Percentiles rank a stretch among this genome's conserved stretches.
Evolutionary conservation across 2,113 vertebrate genomes (phyloP).

Genomic region (Sorex fumeus): DNA sequence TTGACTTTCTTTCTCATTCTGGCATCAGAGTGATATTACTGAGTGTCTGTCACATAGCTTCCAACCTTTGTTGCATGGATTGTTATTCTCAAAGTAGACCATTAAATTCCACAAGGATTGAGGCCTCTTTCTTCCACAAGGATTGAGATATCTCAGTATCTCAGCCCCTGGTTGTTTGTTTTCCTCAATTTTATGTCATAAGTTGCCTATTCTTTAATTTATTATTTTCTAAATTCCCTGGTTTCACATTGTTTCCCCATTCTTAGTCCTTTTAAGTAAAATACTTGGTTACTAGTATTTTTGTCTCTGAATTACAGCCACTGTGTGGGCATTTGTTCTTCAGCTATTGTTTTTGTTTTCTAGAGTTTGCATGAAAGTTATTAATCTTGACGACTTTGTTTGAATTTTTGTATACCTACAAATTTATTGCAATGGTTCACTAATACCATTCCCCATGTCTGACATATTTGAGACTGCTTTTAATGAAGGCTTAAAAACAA

Average conservation of each 20-base stretch:
- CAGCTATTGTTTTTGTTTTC: background rate
- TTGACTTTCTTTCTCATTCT: background rate
- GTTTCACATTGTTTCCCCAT: background rate
- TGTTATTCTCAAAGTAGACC: background rate
- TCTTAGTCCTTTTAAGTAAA: background rate
- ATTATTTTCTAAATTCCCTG: background rate
- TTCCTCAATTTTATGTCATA: background rate
- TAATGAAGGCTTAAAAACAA: background rate
- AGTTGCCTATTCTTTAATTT: background rate
- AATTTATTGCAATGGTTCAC: background rate
- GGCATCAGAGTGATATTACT: background rate
- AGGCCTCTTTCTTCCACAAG: too few relatives aligned
- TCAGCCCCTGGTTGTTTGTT: background rate
- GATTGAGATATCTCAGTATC: background rate
- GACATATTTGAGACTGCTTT: background rate
- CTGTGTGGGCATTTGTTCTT: background rate
- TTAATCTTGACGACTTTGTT: background rate
- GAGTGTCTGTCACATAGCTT: rapidly evolving
- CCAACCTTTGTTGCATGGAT: background rate
- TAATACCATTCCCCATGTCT: background rate
- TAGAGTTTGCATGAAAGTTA: background rate
- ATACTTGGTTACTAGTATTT: background rate
- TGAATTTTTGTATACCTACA: background rate
- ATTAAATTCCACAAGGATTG: background rate
- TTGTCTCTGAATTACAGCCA: background rate